These are phyloP conservation scores for Trematocara stigmaticum DNA, from an alignment of 2,113 vertebrate species.

Conservation along the genomic window DNA sequence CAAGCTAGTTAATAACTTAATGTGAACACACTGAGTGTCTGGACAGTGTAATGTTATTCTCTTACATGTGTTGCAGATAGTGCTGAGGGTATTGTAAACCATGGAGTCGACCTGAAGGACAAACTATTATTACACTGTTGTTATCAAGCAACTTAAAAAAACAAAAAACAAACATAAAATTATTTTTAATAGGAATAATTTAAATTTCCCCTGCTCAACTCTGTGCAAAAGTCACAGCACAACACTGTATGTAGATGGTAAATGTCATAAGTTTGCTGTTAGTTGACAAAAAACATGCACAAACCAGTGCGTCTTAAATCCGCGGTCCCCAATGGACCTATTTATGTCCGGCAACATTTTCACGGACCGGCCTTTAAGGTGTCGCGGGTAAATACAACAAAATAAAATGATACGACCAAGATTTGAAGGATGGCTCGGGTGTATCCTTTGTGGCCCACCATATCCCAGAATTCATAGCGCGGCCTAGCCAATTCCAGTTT, in stretches of 20 bases:
- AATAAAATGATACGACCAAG: neutral
- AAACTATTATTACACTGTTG: neutral
- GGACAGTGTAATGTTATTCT: neutral
- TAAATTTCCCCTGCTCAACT: neutral
- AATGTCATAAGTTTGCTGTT: neutral
- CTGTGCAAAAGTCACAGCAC: neutral
- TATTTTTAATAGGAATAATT: rapidly evolving
- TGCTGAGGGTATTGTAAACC: neutral
- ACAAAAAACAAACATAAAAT: neutral
- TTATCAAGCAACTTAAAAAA: neutral
- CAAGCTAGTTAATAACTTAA: neutral
- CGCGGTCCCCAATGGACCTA: rapidly evolving
- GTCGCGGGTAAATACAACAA: rapidly evolving
- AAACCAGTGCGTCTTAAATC: neutral
- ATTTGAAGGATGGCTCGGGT: neutral
- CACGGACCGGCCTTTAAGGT: neutral
- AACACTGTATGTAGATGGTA: neutral
- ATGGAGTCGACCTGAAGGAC: neutral
- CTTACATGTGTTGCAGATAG: neutral
- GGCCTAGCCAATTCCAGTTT: neutral
- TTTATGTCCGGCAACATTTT: neutral
- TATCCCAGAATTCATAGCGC: neutral
- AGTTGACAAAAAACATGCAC: neutral
- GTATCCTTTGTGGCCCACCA: rapidly evolving
- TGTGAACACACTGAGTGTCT: neutral